Percentiles rank a stretch among this genome's conserved stretches.
phyloP scores from a whole-genome alignment of 1,140 invertebrate genomes.

The Macrocentrus cingulum region DNA sequence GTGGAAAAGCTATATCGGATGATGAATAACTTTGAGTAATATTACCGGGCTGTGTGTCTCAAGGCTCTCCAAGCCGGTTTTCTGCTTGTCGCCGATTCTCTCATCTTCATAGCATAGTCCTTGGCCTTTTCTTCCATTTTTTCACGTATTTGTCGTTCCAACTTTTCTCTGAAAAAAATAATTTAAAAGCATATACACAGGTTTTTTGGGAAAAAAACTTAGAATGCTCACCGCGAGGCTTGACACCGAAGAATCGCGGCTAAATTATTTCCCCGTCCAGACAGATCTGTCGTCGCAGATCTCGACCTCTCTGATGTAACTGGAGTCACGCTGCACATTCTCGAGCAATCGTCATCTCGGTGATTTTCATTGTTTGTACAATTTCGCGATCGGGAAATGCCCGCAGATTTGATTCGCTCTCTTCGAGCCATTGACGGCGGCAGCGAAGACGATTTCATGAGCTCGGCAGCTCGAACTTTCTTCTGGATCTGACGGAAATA shows the following conservation, averaged over 20 bases:
- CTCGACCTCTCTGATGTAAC: conserved; percentile 47
- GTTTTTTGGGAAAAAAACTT: no score
- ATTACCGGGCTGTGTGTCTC: conserved; percentile 58
- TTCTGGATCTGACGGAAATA: conserved; percentile 69
- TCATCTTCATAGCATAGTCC: conserved; percentile 60
- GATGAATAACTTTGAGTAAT: no score
- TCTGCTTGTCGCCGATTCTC: conserved; percentile 63
- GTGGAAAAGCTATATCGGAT: no score
- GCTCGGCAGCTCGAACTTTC: conserved; percentile 68
- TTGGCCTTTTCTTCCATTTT: conserved; percentile 63
- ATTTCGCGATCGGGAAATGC: conserved; percentile 46
- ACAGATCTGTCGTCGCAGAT: conserved; percentile 54
- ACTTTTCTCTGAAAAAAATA: conserved; percentile 57
- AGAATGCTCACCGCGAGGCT: conserved; percentile 59
- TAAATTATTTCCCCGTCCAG: conserved; percentile 66
- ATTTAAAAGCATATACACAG: background rate
- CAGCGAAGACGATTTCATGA: conserved; percentile 66
- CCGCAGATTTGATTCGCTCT: conserved; percentile 58
- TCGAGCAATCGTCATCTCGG: conserved; percentile 40
- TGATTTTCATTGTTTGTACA: conserved; percentile 45
- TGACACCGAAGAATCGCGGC: conserved; percentile 72
- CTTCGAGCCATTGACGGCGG: conserved; percentile 71
- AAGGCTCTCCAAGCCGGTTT: conserved; percentile 71
- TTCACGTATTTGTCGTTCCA: conserved; percentile 66
- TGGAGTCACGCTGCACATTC: conserved; percentile 41